These are phyloP conservation scores for Nymphalis io DNA, from an alignment of 1,140 invertebrate species.

Conservation along the genomic window DNA sequence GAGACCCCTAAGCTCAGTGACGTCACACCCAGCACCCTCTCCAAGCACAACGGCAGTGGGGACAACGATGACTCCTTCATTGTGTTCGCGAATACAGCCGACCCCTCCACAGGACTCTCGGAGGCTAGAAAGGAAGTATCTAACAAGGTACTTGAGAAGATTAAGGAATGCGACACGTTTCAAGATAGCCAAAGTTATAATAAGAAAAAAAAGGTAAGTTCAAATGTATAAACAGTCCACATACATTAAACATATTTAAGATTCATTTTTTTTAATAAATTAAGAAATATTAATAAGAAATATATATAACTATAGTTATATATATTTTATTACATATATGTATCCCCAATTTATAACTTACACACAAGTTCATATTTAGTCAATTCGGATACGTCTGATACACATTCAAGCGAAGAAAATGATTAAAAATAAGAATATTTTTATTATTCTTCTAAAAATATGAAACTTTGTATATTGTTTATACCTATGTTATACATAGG, in stretches of 20 bases:
- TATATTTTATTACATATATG: neutral
- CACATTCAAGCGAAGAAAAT: no score
- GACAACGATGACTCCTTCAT: slow-evolving; percentile 82
- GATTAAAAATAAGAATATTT: no score
- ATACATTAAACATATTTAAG: neutral
- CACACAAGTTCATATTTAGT: no score
- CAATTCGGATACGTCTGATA: no score
- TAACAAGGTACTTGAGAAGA: slow-evolving; percentile 56
- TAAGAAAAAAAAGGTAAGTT: slow-evolving; percentile 65
- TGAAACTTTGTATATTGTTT: no score
- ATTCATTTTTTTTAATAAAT: no score
- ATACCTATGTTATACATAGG: no score
- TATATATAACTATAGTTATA: no score
- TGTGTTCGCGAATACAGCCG: slow-evolving; percentile 79
- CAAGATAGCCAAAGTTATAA: slow-evolving; percentile 43
- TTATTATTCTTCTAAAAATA: no score
- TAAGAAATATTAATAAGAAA: no score
- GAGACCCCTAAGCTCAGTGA: slow-evolving; percentile 12
- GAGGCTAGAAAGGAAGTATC: slow-evolving; percentile 44
- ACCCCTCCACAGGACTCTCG: slow-evolving; percentile 35
- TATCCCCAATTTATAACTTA: neutral
- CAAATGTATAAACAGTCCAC: no score
- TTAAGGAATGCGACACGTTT: slow-evolving; percentile 54
- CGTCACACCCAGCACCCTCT: neutral
- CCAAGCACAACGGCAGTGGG: slow-evolving; percentile 15